These are phyloP conservation scores for Phyto melanocephala DNA, from an alignment of 2,888 invertebrate species.

Conservation along the genomic window DNA sequence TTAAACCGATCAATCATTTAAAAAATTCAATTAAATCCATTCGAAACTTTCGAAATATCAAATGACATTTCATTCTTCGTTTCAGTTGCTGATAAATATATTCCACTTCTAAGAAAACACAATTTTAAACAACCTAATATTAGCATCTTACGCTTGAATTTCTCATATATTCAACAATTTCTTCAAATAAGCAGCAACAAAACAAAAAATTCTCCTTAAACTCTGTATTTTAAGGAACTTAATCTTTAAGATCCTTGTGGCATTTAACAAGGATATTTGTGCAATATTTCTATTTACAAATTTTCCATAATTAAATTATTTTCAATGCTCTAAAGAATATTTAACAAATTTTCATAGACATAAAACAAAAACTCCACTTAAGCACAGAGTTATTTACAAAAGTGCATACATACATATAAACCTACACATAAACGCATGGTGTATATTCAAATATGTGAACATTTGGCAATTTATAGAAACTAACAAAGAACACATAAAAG, in stretches of 20 bases:
- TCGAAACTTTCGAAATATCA: too few species aligned
- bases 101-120: too few species aligned
- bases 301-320: constrained; percentile 41
- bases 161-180: too few species aligned
- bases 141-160: too few species aligned
- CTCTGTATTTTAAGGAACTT: not conserved
- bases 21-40: too few species aligned
- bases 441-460: constrained; percentile 9
- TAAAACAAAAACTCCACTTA: not conserved
- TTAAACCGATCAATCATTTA: too few species aligned
- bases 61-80: too few species aligned
- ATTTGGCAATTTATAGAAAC: constrained; percentile 8
- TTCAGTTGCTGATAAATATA: too few species aligned
- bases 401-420: not conserved
- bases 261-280: constrained; percentile 10
- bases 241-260: constrained; percentile 21
- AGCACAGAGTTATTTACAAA: not conserved
- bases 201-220: too few species aligned
- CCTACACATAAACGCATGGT: not conserved
- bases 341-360: constrained; percentile 46
- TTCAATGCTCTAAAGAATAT: constrained; percentile 40
- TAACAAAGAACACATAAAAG: not conserved
- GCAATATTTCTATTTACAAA: constrained; percentile 26
- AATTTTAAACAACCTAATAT: too few species aligned
- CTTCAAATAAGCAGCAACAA: too few species aligned